A percentile compares a stretch with the other conserved stretches of the same genome.
phyloP scores from a whole-genome alignment of 1,140 invertebrate species.

The Conus betulinus region DNA sequence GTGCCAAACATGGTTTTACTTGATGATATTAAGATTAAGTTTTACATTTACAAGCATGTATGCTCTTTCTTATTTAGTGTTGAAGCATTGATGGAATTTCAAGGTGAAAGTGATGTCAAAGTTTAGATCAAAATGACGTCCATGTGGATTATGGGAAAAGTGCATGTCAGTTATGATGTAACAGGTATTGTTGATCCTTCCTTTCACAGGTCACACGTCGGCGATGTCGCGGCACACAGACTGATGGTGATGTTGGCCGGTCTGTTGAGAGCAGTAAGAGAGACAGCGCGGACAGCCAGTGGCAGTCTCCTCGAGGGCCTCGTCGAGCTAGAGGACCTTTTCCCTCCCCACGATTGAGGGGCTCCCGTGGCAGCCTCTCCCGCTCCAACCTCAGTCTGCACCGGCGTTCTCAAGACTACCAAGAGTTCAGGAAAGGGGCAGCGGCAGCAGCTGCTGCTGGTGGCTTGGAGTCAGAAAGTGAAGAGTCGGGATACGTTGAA shows the following conservation, averaged over 20 bases:
- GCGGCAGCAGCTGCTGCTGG: slow-evolving; percentile 27
- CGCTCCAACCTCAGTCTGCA: slow-evolving; percentile 41
- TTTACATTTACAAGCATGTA: too few relatives aligned
- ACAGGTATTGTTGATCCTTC: neutral
- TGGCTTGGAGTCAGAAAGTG: slow-evolving; percentile 67
- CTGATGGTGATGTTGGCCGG: neutral
- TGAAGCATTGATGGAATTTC: too few relatives aligned
- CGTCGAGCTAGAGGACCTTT: neutral
- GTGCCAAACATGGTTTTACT: too few relatives aligned
- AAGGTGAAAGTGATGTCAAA: too few relatives aligned
- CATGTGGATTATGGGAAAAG: too few relatives aligned
- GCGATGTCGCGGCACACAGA: slow-evolving; percentile 48
- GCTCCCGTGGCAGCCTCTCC: neutral
- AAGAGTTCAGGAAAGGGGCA: slow-evolving; percentile 60
- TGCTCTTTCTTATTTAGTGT: too few relatives aligned
- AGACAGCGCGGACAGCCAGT: slow-evolving; percentile 1
- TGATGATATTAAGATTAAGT: too few relatives aligned
- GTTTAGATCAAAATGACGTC: too few relatives aligned
- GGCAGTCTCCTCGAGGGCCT: slow-evolving; percentile 16
- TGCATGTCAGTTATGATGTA: neutral
- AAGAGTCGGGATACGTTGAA: slow-evolving; percentile 73
- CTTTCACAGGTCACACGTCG: slow-evolving; percentile 37
- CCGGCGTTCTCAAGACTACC: slow-evolving; percentile 50
- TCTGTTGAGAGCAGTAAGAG: neutral
- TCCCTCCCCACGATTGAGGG: neutral